These are phyloP conservation scores for Epiblema foenella DNA, from an alignment of 2,888 invertebrate species.

Conservation along the genomic window DNA sequence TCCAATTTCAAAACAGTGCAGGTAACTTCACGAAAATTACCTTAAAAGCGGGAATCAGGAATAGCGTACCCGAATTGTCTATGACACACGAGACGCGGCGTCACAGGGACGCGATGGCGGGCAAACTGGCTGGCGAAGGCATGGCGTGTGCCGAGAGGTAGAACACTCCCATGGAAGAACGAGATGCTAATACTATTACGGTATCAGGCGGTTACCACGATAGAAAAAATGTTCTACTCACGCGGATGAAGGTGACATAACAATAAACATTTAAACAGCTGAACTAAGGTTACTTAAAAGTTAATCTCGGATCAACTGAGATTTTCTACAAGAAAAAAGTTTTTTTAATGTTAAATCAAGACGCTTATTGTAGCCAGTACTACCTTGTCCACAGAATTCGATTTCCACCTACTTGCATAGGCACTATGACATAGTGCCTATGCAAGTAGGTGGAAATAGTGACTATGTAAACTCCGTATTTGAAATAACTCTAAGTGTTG, in stretches of 20 bases:
- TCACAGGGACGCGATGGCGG: slow-evolving; percentile 59
- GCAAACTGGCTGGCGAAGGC: slow-evolving; percentile 58
- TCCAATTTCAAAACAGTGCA: slow-evolving; percentile 46
- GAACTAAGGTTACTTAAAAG: neutral
- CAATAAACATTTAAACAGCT: slow-evolving; percentile 32
- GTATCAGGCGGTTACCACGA: slow-evolving; percentile 42
- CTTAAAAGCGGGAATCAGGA: slow-evolving; percentile 69
- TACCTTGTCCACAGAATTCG: too few relatives aligned
- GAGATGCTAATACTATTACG: slow-evolving; percentile 49
- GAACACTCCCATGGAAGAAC: slow-evolving; percentile 46
- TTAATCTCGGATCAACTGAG: neutral
- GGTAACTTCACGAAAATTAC: slow-evolving; percentile 56
- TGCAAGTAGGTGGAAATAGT: too few relatives aligned
- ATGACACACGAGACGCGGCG: slow-evolving; percentile 68
- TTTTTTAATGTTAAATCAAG: too few relatives aligned
- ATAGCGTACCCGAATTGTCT: slow-evolving; percentile 57
- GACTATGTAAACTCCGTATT: too few relatives aligned
- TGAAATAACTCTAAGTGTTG: too few relatives aligned
- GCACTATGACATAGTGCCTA: too few relatives aligned
- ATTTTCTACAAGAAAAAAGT: too few relatives aligned
- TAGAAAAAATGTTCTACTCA: slow-evolving; percentile 15
- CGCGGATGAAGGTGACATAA: slow-evolving; percentile 14
- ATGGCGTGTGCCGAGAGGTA: slow-evolving; percentile 32
- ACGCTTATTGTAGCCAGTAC: too few relatives aligned
- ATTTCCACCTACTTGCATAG: too few relatives aligned